Conservation (phyloP, 2,113 vertebrate genomes). For the Polyodon spathula region DNA sequence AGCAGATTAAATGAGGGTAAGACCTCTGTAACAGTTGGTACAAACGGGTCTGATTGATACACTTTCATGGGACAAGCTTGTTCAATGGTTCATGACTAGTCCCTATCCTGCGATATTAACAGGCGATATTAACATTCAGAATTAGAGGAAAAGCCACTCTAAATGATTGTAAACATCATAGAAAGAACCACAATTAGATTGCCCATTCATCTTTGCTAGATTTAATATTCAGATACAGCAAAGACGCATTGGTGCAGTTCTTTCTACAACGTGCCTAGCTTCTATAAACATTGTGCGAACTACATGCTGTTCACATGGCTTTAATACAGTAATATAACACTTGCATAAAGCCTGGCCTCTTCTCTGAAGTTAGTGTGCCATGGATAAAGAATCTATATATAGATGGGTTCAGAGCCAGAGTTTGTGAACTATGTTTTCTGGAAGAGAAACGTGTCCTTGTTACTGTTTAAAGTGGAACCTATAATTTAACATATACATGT, state of each 20-base stretch:
- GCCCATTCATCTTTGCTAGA: not conserved
- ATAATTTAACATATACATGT: no score
- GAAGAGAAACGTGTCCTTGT: not conserved
- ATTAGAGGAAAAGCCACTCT: no score
- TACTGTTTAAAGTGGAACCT: not conserved
- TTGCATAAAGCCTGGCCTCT: slow-evolving; percentile 17
- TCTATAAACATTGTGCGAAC: not conserved
- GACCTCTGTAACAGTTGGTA: no score
- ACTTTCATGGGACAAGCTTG: no score
- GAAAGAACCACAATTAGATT: slow-evolving; percentile 5
- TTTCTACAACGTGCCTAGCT: not conserved
- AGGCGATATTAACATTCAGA: no score
- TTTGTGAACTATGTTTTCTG: slow-evolving; percentile 15
- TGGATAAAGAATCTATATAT: slow-evolving; percentile 43
- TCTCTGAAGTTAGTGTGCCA: slow-evolving; percentile 28
- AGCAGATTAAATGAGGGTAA: no score
- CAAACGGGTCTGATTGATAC: no score
- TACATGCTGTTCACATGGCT: slow-evolving; percentile 20
- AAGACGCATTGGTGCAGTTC: not conserved
- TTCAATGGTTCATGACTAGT: no score
- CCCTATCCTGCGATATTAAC: no score
- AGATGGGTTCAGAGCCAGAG: slow-evolving; percentile 22
- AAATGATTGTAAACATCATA: no score
- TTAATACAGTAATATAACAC: slow-evolving; percentile 24
- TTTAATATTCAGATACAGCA: not conserved